Evolutionary conservation across 2,797 vertebrate species (phyloP).

Genomic region (Gorsachius magnificus): DNA sequence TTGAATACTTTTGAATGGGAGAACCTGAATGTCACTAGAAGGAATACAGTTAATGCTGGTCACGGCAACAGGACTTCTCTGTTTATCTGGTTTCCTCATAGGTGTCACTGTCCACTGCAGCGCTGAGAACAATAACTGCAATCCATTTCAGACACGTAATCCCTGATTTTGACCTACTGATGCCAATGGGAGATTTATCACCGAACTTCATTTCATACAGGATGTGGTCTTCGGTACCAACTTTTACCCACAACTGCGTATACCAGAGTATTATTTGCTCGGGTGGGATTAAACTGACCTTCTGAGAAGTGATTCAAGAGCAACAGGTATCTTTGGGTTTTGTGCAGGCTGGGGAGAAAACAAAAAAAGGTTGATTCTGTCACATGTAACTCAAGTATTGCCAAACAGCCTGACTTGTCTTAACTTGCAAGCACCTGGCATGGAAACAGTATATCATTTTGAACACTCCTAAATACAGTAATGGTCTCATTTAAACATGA

Average conservation of each 20-base stretch:
- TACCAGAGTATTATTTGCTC: neutral
- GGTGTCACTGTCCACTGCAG: neutral
- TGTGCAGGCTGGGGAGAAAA: neutral
- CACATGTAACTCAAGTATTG: neutral
- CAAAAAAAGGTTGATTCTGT: neutral
- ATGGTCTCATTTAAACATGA: conserved; percentile 1
- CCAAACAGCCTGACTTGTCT: neutral
- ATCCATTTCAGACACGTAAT: neutral
- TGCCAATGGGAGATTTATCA: neutral
- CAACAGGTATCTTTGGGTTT: neutral
- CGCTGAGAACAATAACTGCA: neutral
- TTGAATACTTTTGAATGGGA: neutral
- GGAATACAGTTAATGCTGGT: neutral
- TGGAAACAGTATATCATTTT: neutral
- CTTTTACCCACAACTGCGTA: neutral
- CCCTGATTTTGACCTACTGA: neutral
- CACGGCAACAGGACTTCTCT: neutral
- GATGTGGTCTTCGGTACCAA: neutral
- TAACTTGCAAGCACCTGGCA: neutral
- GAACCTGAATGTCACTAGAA: neutral
- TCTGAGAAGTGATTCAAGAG: neutral
- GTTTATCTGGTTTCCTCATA: accelerated
- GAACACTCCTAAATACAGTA: neutral
- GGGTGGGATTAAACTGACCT: neutral
- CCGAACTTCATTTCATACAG: neutral